A percentile compares a stretch with the other conserved stretches of the same genome.
phyloP scores from a whole-genome alignment of 35 echinoderm and acorn worm species.

The Hemicentrotus pulcherrimus region DNA sequence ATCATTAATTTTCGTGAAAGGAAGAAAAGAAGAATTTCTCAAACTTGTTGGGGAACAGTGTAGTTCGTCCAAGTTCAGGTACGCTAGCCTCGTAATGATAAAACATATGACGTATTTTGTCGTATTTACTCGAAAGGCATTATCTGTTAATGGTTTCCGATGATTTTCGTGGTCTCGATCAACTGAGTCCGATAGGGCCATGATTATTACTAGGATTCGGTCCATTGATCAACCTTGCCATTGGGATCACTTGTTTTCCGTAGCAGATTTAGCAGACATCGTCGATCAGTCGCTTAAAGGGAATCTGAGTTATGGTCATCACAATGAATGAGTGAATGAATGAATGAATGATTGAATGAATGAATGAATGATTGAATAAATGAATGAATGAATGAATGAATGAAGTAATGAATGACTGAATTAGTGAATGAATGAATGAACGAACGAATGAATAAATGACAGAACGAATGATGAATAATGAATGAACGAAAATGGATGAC shows the following conservation, averaged over 20 bases:
- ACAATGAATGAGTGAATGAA: not conserved
- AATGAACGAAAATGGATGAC: no score
- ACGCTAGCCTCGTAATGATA: not conserved
- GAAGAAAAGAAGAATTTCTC: no score
- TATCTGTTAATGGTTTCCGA: slow-evolving; percentile 28
- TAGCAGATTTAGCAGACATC: not conserved
- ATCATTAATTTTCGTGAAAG: no score
- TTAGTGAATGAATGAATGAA: no score
- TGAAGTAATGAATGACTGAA: no score
- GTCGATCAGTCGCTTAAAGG: not conserved
- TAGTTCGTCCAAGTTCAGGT: not conserved
- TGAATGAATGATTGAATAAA: no score
- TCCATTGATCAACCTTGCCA: slow-evolving; percentile 12
- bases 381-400: no score
- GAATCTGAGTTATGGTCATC: not conserved
- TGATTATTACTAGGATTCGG: not conserved
- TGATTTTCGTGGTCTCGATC: not conserved
- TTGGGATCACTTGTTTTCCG: slow-evolving; percentile 35
- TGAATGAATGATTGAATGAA: no score
- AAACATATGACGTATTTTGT: not conserved
- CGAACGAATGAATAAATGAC: no score
- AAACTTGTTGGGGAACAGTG: no score
- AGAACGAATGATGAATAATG: no score
- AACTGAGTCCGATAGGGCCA: not conserved
- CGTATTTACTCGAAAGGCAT: not conserved